A percentile compares a stretch with the other conserved stretches of the same genome.
These are phyloP conservation scores for Panulirus ornatus DNA, from an alignment of 1,140 invertebrate species.

Conservation along the genomic window DNA sequence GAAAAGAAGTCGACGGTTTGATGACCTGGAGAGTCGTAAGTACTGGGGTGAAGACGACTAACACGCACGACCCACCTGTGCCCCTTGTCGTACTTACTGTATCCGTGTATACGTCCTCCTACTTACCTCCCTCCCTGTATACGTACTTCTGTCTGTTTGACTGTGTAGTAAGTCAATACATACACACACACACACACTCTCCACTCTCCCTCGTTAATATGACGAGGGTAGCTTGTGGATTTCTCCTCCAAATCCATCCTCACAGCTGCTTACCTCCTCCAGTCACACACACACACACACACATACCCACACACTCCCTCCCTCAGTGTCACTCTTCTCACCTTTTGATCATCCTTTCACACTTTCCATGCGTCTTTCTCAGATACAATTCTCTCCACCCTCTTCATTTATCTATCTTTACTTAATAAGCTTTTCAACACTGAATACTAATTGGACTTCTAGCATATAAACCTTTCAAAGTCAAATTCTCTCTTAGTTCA, in stretches of 20 bases:
- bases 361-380: neutral
- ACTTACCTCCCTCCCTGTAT: neutral
- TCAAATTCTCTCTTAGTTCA: no score
- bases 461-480: no score
- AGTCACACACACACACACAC: no score
- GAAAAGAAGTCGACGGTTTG: constrained; percentile 54
- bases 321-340: neutral
- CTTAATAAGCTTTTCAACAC: no score
- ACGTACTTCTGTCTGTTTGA: constrained; percentile 12
- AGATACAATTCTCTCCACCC: neutral
- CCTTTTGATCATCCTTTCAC: neutral
- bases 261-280: no score
- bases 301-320: no score
- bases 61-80: neutral
- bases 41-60: neutral
- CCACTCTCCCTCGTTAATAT: neutral
- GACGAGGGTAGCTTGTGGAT: neutral
- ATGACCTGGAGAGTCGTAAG: constrained; percentile 61
- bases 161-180: neutral
- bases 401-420: no score
- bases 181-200: constrained; percentile 2
- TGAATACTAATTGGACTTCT: no score
- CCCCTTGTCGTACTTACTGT: neutral
- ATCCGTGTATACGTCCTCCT: neutral
- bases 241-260: neutral